Percentiles rank a stretch among this genome's conserved stretches.
Evolutionary conservation across 2,113 vertebrate species (phyloP).

Genomic region (Pomatostomus ruficeps): DNA sequence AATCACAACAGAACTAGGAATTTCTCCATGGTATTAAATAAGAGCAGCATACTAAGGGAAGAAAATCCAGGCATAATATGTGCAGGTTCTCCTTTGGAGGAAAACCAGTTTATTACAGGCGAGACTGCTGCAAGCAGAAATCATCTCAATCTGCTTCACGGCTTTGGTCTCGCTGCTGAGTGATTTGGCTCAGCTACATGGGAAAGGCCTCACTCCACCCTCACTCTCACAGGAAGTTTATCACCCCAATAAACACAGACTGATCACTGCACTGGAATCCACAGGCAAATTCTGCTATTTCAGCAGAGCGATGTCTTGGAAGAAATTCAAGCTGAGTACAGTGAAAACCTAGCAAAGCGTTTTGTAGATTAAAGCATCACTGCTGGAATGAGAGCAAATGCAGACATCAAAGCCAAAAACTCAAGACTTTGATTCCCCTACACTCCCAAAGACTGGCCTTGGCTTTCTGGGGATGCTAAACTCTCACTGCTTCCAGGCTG

Average conservation of each 20-base stretch:
- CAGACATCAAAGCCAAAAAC: not conserved
- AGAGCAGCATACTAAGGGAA: not conserved
- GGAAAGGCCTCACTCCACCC: not conserved
- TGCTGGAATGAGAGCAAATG: not conserved
- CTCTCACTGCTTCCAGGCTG: not conserved
- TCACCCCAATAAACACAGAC: not conserved
- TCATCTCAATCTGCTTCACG: not conserved
- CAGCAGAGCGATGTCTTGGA: conserved; percentile 30
- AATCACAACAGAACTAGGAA: not conserved
- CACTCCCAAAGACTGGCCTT: rapidly evolving
- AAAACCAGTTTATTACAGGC: not conserved
- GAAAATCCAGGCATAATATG: not conserved
- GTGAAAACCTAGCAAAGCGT: not conserved
- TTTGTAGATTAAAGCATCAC: not conserved
- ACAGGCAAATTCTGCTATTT: conserved; percentile 13
- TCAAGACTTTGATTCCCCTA: not conserved
- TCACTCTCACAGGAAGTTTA: not conserved
- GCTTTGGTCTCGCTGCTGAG: not conserved
- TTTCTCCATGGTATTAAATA: not conserved
- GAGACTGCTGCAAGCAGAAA: not conserved
- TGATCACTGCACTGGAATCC: not conserved
- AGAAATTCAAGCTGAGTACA: conserved; percentile 42
- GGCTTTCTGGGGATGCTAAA: not conserved
- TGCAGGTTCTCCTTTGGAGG: not conserved
- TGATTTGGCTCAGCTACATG: not conserved